Percentiles rank a stretch among this genome's conserved stretches.
Conservation (phyloP, 2,797 vertebrate species). For the Hydrophis major region DNA sequence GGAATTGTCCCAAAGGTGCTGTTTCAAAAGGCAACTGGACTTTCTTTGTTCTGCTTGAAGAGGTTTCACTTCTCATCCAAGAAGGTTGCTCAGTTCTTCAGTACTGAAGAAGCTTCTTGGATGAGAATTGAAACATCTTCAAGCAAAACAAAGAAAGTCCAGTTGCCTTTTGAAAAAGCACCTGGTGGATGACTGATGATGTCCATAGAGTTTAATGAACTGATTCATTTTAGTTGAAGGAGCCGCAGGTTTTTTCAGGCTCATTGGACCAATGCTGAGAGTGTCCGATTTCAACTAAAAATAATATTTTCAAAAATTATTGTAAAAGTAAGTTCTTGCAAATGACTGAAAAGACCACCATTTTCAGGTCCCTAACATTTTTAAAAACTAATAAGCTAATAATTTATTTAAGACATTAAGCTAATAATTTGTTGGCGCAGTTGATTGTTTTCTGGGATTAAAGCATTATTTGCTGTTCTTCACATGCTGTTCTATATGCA, state of each 20-base stretch:
- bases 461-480: not conserved
- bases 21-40: not conserved
- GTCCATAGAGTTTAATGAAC: not conserved
- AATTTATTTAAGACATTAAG: not conserved
- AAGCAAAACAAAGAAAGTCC: not conserved
- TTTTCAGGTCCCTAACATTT: not conserved
- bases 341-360: not conserved
- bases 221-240: not conserved
- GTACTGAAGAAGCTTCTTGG: not conserved
- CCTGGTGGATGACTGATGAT: not conserved
- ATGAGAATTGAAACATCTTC: not conserved
- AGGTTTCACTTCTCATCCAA: not conserved
- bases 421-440: not conserved
- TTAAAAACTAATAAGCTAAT: not conserved
- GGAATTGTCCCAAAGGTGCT: not conserved
- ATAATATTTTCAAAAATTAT: not conserved
- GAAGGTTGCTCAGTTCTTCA: not conserved
- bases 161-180: not conserved
- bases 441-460: not conserved
- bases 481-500: not conserved
- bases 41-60: not conserved
- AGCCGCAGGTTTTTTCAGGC: not conserved
- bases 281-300: not conserved
- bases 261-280: not conserved
- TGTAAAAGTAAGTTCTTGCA: not conserved